Evolutionary conservation across 2,797 vertebrate genomes (phyloP), one percentile per base, ranked within the genome.

Genomic region (Falco concolor): DNA sequence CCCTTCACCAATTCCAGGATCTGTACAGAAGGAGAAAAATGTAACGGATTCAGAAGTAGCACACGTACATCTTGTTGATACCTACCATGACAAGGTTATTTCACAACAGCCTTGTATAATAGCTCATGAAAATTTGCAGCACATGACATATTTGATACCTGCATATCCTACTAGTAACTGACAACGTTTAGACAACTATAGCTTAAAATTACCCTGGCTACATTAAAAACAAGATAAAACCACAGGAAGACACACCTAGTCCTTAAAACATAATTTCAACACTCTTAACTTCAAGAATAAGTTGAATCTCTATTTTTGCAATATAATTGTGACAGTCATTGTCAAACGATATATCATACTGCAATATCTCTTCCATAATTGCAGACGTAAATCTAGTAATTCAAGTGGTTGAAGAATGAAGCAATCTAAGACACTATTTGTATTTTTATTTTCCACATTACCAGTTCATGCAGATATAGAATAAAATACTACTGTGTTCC

Each of bases 1-100:
- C 99, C 99, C 98, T 99, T 99, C 90, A 99, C 99, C 97, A 99
- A 97, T 82, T 99, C 99, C 98, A 99, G 95, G 97, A 99, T 98
- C 99, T 99, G 92, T 40, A 95, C 14, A 23, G 72, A 34, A 56
- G 32, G 60, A 93, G 32, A 84, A 82, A 59, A 81, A 49, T 0
- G 1, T 10, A 77, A 56, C 22, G 13, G 21, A 53, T 67, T 92
- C 72, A 97, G 53, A 87, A 76, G 28, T 2, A 78, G 75, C 34
- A 57, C 68, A 63, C 17, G 8, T 10, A 72, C 11, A 52, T 13
- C 45, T 40, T n/a, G 16, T 2, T 69, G n/a, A 47, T 8, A 30
- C 40, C 72, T 60, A 67, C 30, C 28, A 57, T 49, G 75, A 52
- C 73, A 83, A 44, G 61, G 40, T 59, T 59, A 44, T 50, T 87